These are phyloP conservation scores for Pogonognathellus flavescens DNA, from an alignment of 1,140 invertebrate genomes.

Conservation along the genomic window DNA sequence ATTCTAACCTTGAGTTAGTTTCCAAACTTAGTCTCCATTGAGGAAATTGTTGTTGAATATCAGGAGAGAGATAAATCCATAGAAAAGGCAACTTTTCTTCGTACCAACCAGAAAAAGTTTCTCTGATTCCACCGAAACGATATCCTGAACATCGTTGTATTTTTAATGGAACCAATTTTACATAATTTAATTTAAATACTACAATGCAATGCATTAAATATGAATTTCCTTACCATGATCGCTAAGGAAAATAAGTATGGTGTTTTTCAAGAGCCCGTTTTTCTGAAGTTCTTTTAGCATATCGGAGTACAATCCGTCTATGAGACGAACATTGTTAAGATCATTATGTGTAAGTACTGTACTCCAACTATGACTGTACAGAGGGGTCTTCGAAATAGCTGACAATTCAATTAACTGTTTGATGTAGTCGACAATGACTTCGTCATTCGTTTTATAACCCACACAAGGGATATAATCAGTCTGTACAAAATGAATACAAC, in stretches of 20 bases:
- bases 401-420: conserved; percentile 9
- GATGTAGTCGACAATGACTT: conserved; percentile 27
- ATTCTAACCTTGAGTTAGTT: neutral
- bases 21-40: conserved; percentile 56
- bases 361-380: conserved; percentile 37
- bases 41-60: conserved; percentile 70
- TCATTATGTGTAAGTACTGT: conserved; percentile 32
- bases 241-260: conserved; percentile 5
- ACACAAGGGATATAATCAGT: conserved; percentile 28
- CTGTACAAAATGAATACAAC: conserved; percentile 37
- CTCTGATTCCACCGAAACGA: conserved; percentile 68
- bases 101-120: conserved; percentile 73
- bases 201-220: neutral
- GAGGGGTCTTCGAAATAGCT: neutral
- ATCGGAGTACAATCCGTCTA: neutral
- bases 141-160: neutral
- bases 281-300: neutral
- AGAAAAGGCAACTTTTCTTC: conserved; percentile 75
- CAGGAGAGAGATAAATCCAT: conserved; percentile 71
- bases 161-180: neutral
- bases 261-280: neutral
- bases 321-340: neutral
- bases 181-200: too few relatives aligned
- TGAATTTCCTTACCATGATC: conserved; percentile 20
- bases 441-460: conserved; percentile 44